Base-by-base conservation (phyloP, 2,888 invertebrate genomes). In the Troides helena region DNA sequence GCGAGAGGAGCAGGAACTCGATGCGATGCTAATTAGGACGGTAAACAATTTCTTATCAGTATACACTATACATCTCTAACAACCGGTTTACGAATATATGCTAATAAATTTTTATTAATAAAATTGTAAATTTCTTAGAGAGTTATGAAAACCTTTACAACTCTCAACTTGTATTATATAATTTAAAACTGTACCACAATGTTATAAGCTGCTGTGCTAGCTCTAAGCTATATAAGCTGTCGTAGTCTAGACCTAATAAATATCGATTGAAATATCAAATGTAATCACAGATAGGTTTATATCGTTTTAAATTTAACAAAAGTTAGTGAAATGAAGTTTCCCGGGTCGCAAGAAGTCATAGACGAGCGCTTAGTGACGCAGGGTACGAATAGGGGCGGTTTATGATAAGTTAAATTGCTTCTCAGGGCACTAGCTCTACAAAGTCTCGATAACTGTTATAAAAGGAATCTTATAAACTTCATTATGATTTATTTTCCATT, bases 321-420 rank as follows among this genome's bases (percentile, higher is more conserved):
- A 23, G 57, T 58, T 23, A 58, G 23, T 58, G 8, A 3, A 23
- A 21, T n/a, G 23, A 58, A 58, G 57, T 58, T 58, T 23, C 23
- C 57, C 57, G 57, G 58, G 18, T 61, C n/a, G 10, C 36, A 67
- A 56, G 43, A n/a, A 56, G 25, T 23, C 18, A 53, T 53, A 12
- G 58, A 30, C 39, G 25, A 60, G 30, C 36, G 53, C 50, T 60
- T 17, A 25, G 23, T 25, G 50, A 36, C 50, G 36, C 50, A 25
- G 18, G 59, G 12, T 7, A 12, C 59, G 46, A 46, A 36, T 66
- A 50, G 62, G 62, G 57, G 62, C 30, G 62, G 57, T 25, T 68
- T 25, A 58, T 25, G 56, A 43, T 43, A 62, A 56, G 39, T 67
- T 62, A 62, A 67, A 62, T 62, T 67, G 53, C 56, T 67, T 67